These are phyloP conservation scores for Ornithorhynchus anatinus DNA, from an alignment of 2,113 vertebrate species.

Conservation along the genomic window DNA sequence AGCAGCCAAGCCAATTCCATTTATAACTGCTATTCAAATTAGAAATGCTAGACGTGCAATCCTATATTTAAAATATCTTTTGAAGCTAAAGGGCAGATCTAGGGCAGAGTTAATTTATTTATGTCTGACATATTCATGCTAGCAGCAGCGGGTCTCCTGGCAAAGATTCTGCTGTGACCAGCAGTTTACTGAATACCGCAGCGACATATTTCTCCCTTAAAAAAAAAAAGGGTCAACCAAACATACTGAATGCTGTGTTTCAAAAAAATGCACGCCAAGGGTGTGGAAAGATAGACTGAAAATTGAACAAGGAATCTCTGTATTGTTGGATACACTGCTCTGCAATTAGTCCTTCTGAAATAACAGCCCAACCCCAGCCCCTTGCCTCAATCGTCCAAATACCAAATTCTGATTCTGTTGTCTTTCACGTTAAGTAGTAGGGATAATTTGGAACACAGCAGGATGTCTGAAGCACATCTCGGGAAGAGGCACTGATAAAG, in stretches of 20 bases:
- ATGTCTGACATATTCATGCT: background rate
- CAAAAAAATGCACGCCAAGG: background rate
- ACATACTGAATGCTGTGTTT: background rate
- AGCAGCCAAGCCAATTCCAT: background rate
- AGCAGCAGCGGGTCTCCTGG: slow-evolving; percentile 5
- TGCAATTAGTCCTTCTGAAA: background rate
- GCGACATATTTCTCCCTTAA: background rate
- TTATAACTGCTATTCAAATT: background rate
- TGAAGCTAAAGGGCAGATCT: slow-evolving; percentile 5
- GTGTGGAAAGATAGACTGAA: background rate
- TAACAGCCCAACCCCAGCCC: rapidly evolving
- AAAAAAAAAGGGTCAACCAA: slow-evolving; percentile 14
- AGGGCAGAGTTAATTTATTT: background rate
- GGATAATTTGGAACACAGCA: too few species aligned
- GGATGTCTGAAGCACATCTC: rapidly evolving
- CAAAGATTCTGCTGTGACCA: background rate
- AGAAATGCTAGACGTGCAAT: slow-evolving; percentile 26
- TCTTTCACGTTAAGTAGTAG: rapidly evolving
- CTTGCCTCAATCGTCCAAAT: too few species aligned
- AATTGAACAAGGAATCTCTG: rapidly evolving
- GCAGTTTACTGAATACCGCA: slow-evolving; percentile 17
- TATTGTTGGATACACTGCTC: background rate
- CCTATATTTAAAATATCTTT: slow-evolving; percentile 16
- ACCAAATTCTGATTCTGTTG: too few species aligned
- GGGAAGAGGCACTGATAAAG: background rate